These are phyloP conservation scores for Agrilus planipennis DNA, from an alignment of 1,140 invertebrate genomes.

Conservation along the genomic window DNA sequence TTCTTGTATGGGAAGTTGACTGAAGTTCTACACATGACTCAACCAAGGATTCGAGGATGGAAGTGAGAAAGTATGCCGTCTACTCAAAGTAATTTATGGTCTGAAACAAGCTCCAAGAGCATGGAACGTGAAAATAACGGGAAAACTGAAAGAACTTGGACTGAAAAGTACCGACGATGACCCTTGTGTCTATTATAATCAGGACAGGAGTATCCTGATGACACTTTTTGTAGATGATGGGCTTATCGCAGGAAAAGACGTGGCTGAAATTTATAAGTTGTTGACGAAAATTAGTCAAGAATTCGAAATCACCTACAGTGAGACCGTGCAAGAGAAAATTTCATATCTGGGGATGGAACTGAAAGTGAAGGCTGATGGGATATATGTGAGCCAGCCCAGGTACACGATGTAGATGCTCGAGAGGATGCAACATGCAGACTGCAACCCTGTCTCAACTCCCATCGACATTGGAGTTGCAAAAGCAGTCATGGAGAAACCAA, in stretches of 20 bases:
- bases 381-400: conserved; percentile 7
- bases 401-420: conserved; percentile 15
- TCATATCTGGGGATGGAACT: conserved; percentile 11
- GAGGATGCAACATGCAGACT: conserved; percentile 11
- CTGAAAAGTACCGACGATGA: conserved; percentile 19
- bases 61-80: conserved; percentile 17
- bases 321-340: conserved; percentile 3
- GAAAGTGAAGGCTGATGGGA: not conserved
- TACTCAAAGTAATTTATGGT: conserved; percentile 32
- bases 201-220: not conserved
- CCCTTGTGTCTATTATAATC: conserved; percentile 15
- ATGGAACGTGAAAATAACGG: conserved; percentile 22
- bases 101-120: conserved; percentile 27
- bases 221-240: conserved; percentile 6
- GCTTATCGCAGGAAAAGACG: not conserved
- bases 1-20: conserved; percentile 32
- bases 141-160: conserved; percentile 15
- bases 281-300: conserved; percentile 5
- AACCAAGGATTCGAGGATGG: conserved; percentile 29
- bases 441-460: conserved; percentile 14
- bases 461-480: conserved; percentile 16
- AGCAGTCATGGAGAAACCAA: conserved; percentile 8
- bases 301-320: conserved; percentile 11
- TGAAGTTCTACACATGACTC: conserved; percentile 33
- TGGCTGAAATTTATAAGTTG: conserved; percentile 6